These are phyloP conservation scores for Phylloscopus collybita DNA, from an alignment of 2,797 vertebrate species.

Conservation along the genomic window DNA sequence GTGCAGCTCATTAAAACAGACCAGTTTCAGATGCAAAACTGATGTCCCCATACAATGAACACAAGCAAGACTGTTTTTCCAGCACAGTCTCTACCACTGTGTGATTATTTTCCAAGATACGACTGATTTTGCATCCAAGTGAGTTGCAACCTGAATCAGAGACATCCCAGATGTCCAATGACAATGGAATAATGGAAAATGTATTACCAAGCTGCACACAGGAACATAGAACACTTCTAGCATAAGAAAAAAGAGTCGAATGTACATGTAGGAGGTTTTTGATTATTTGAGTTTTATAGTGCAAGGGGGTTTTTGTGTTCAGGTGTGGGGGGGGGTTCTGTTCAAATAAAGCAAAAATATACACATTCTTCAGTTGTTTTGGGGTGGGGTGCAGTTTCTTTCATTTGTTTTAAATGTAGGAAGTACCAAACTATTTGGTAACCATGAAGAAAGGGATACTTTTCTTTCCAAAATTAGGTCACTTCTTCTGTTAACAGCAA, in stretches of 20 bases:
- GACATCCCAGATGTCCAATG: not conserved
- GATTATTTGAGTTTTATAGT: not conserved
- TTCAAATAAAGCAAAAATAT: not conserved
- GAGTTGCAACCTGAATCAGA: not conserved
- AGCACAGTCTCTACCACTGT: no score
- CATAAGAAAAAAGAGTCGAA: not conserved
- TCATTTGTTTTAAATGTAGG: not conserved
- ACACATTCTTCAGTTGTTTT: not conserved
- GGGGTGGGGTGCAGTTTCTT: fast-evolving
- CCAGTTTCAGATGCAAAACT: no score
- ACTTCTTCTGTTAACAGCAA: not conserved
- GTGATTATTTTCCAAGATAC: no score
- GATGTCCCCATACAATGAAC: no score
- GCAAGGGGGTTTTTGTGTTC: not conserved
- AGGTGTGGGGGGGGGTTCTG: not conserved
- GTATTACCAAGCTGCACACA: not conserved
- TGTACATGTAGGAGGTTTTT: fast-evolving
- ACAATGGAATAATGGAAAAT: not conserved
- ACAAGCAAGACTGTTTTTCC: no score
- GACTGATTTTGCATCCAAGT: no score
- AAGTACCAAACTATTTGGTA: not conserved
- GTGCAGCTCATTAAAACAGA: no score
- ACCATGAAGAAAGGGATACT: not conserved
- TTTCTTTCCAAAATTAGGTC: not conserved
- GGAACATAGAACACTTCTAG: not conserved